A percentile compares a stretch with the other conserved stretches of the same genome.
These are phyloP conservation scores for Onychostoma macrolepis DNA, from an alignment of 2,113 vertebrate species.

Conservation along the genomic window DNA sequence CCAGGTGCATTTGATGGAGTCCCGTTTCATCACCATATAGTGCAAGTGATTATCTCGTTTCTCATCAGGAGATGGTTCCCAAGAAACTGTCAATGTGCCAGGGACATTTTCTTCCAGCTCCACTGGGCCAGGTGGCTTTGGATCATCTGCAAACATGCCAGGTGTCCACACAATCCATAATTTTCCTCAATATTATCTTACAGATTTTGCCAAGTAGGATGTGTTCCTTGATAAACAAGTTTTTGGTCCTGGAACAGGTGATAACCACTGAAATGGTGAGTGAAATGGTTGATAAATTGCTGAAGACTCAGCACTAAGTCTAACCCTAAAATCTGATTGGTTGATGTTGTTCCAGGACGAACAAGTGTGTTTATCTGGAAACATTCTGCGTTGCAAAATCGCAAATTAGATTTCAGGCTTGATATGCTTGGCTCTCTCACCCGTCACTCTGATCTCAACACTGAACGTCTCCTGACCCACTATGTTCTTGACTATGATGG, in stretches of 20 bases:
- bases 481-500: constrained; percentile 72
- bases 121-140: constrained; percentile 82
- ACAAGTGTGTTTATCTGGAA: background rate
- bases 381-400: background rate
- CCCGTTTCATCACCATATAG: constrained; percentile 80
- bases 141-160: constrained; percentile 73
- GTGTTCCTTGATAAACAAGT: background rate
- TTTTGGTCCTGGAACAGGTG: background rate
- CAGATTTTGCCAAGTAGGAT: background rate
- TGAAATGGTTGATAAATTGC: background rate
- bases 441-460: constrained; percentile 83
- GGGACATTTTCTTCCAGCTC: constrained; percentile 80
- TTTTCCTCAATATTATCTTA: background rate
- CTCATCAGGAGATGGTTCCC: constrained; percentile 84
- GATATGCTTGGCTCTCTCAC: constrained; percentile 64
- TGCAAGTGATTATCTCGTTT: constrained; percentile 75
- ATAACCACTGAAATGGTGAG: background rate
- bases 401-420: background rate
- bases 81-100: constrained; percentile 81
- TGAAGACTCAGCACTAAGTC: background rate
- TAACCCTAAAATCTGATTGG: background rate
- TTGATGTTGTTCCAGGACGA: background rate
- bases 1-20: constrained; percentile 79
- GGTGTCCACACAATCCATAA: constrained; percentile 12
- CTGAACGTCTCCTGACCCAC: constrained; percentile 76